Conservation (phyloP, 2,113 vertebrate species). For the Eubucco bourcierii region DNA sequence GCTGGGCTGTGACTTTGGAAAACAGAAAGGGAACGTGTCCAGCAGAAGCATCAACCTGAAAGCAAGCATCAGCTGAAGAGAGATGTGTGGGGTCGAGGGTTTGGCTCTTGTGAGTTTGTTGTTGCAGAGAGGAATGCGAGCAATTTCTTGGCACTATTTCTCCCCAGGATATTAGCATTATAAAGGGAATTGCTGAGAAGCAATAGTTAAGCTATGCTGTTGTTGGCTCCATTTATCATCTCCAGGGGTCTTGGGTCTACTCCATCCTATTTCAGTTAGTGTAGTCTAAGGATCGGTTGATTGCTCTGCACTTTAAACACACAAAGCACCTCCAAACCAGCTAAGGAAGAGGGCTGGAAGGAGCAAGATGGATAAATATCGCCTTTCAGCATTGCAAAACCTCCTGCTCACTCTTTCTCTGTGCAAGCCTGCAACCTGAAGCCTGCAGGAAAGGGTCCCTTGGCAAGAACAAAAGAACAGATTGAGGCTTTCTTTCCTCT, state of each 20-base stretch:
- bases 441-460: background rate
- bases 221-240: background rate
- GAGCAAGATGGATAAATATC: background rate
- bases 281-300: background rate
- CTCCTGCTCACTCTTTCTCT: background rate
- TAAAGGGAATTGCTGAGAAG: background rate
- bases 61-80: background rate
- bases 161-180: conserved; percentile 38
- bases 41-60: background rate
- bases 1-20: background rate
- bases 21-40: background rate
- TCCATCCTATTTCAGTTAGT: background rate
- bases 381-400: background rate
- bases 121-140: conserved; percentile 23
- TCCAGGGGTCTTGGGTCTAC: background rate
- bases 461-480: background rate
- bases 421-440: background rate
- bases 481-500: background rate
- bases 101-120: background rate
- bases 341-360: background rate
- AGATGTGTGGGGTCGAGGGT: background rate
- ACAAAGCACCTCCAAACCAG: background rate
- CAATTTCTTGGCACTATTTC: conserved; percentile 49
- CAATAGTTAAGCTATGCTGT: background rate
- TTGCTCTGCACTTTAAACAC: background rate